These are phyloP conservation scores for Diceros bicornis DNA, from an alignment of 2,797 vertebrate genomes.

Conservation along the genomic window DNA sequence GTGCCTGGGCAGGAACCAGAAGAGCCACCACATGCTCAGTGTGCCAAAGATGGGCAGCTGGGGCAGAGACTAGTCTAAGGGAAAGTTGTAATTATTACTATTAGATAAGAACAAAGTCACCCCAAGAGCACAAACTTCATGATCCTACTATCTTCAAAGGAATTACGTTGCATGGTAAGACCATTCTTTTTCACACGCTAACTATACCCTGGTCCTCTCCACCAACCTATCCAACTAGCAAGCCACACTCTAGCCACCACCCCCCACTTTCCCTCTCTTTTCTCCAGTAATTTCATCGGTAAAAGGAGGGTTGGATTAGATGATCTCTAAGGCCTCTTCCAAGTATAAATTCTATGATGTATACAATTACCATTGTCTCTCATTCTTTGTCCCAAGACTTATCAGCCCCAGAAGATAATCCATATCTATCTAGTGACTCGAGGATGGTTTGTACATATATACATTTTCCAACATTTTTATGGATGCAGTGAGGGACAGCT, in stretches of 20 bases:
- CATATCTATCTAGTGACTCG: background rate
- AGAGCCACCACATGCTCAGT: background rate
- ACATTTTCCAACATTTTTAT: background rate
- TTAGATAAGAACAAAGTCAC: background rate
- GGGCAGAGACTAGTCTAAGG: background rate
- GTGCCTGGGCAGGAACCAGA: background rate
- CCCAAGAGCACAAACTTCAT: background rate
- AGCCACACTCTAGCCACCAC: accelerated
- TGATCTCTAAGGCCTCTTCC: background rate
- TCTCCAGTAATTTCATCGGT: background rate
- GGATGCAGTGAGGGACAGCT: background rate
- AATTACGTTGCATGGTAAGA: background rate
- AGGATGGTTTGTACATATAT: background rate
- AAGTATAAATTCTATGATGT: background rate
- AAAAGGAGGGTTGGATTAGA: background rate
- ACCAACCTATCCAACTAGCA: background rate
- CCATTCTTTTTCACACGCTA: background rate
- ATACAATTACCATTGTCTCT: background rate
- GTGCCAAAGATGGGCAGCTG: background rate
- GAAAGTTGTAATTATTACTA: background rate
- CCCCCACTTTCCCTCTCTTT: too few relatives aligned
- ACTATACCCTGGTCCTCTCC: background rate
- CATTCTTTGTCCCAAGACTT: background rate
- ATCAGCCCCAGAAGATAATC: background rate
- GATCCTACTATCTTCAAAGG: background rate